Conservation (phyloP, 2,888 invertebrate species). For the Euspilapteryx auroguttella region DNA sequence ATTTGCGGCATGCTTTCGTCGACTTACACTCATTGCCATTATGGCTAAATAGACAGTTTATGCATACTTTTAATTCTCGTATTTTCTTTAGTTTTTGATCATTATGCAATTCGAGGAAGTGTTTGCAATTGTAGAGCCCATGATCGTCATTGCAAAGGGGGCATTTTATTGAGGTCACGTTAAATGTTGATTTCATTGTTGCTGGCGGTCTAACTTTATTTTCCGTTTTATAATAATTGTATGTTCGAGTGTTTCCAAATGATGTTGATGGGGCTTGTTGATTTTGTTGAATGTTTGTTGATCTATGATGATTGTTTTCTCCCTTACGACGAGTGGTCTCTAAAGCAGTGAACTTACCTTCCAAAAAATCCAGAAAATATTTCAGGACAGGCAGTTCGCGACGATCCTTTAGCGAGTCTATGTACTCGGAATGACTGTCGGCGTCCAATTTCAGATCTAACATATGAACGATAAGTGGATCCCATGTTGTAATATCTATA, state of each 20-base stretch:
- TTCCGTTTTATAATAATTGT: too few species aligned
- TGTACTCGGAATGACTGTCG: slow-evolving; percentile 8
- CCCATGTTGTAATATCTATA: slow-evolving; percentile 8
- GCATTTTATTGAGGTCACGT: neutral
- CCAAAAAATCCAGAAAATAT: slow-evolving; percentile 9
- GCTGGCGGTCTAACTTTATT: neutral
- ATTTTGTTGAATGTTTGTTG: neutral
- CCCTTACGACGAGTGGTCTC: slow-evolving; percentile 7
- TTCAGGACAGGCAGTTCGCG: slow-evolving; percentile 8
- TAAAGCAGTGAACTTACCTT: slow-evolving; percentile 9
- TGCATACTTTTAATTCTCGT: slow-evolving; percentile 6
- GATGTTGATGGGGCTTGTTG: neutral
- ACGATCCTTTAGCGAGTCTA: slow-evolving; percentile 6
- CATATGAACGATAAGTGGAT: slow-evolving; percentile 9
- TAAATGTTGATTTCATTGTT: neutral
- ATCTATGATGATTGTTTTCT: neutral
- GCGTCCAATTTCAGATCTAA: slow-evolving; percentile 9
- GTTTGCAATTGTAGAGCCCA: slow-evolving; percentile 1
- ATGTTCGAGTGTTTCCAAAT: neutral
- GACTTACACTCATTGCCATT: slow-evolving; percentile 8
- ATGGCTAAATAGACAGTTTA: slow-evolving; percentile 9
- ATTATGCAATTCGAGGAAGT: neutral
- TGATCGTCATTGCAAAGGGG: slow-evolving; percentile 1
- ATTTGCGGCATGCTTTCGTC: slow-evolving; percentile 6
- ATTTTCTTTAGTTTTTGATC: neutral